Evolutionary conservation across 2,113 vertebrate species (phyloP).

Genomic region (Mastomys coucha): DNA sequence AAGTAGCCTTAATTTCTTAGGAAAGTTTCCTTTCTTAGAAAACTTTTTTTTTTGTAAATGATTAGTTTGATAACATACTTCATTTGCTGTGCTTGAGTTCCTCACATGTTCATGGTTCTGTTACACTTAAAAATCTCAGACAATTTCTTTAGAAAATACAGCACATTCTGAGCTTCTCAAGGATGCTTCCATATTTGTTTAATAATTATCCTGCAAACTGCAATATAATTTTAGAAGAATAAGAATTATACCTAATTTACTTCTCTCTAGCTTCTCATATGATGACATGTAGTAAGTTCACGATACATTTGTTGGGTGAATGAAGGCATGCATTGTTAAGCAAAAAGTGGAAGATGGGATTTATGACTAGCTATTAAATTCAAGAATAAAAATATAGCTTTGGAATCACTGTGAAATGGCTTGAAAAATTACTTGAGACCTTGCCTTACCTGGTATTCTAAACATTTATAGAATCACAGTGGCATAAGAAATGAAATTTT

Average conservation of each 20-base stretch:
- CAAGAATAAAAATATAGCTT: conserved; percentile 53
- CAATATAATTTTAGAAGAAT: conserved; percentile 14
- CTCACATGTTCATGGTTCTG: background rate
- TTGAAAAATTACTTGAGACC: conserved; percentile 62
- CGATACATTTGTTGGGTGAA: conserved; percentile 17
- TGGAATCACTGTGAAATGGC: conserved; percentile 70
- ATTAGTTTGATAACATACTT: background rate
- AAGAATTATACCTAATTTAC: conserved; percentile 18
- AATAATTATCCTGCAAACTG: background rate
- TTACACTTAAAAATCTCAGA: background rate
- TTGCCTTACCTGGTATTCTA: conserved; percentile 26
- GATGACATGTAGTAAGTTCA: background rate
- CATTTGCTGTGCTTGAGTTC: background rate
- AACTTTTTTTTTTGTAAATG: background rate
- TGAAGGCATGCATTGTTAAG: conserved; percentile 47
- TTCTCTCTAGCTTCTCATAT: conserved; percentile 26
- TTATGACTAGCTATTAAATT: conserved; percentile 69
- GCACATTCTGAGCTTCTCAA: background rate
- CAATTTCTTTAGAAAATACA: background rate
- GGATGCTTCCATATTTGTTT: background rate
- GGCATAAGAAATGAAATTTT: conserved; percentile 65
- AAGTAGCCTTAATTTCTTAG: background rate
- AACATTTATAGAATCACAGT: conserved; percentile 42
- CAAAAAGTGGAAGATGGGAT: conserved; percentile 52
- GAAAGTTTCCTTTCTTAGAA: background rate